These are phyloP conservation scores for Rhagophthalmus giganteus DNA, from an alignment of 2,888 invertebrate genomes.

Conservation along the genomic window DNA sequence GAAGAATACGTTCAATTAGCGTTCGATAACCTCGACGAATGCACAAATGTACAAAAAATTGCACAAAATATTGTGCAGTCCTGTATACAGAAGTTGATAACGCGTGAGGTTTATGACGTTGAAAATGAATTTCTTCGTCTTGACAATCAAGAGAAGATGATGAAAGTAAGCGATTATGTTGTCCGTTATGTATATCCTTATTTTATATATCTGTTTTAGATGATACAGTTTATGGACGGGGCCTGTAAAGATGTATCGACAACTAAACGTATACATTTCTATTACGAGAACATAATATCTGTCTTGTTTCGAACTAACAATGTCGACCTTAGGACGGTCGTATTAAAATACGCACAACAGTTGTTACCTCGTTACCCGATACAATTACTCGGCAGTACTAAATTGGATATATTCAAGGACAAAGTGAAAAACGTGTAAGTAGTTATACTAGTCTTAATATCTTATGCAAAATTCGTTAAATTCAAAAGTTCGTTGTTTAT, in stretches of 20 bases:
- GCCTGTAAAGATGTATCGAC: background rate
- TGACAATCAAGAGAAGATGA: no score
- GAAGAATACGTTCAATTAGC: conserved; percentile 1
- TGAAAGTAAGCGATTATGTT: no score
- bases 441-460: background rate
- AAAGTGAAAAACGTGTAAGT: background rate
- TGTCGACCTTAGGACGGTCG: background rate
- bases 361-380: background rate
- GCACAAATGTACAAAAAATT: background rate
- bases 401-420: background rate
- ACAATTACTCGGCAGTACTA: background rate
- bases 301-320: background rate
- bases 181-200: no score
- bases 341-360: background rate
- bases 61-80: background rate
- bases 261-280: background rate
- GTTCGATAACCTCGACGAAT: background rate
- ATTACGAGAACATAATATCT: background rate
- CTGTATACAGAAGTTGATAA: conserved; percentile 1
- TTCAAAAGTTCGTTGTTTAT: no score
- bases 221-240: background rate
- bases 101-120: no score
- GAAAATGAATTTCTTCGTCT: no score
- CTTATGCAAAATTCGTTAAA: no score
- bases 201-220: background rate